Evolutionary conservation across 2,888 invertebrate species (phyloP), one percentile per base, ranked within the genome.

Genomic region (Pantelozetes paolii): DNA sequence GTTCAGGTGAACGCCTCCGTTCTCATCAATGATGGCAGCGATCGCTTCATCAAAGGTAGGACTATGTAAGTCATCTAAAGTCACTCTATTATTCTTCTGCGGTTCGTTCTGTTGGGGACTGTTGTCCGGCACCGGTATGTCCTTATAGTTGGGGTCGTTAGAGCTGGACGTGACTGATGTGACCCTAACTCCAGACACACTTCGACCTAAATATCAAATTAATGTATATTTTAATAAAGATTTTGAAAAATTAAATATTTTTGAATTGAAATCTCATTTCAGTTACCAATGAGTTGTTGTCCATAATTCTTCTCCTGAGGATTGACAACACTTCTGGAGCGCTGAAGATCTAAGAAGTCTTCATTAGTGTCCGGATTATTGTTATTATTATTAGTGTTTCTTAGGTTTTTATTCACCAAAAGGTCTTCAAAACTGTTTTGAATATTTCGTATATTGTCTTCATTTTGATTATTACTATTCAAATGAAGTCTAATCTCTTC

Each of bases 1-100:
- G 8, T 77, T 75, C 64, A 76, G 75, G 42, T 78, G 78, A 57
- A 78, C 76, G 6, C 76, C 77, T 45, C 78, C 78, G 72, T 78
- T 77, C 13, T 77, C 78, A 67, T 77, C 77, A 13, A 78, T 74
- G 11, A 78, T 48, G 1, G 78, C 77, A 13, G 78, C 75, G 20
- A 79, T 77, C 11, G 77, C 77, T 71, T 78, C 78, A 26, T 77
- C 78, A 48, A 69, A 78, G 28, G 74, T 71, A 13, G 77, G 77
- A 20, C 71, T 36, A 18, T 62, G 5, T 13, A 73, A 26, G 11
- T 69, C 48, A 23, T 70, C 54, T 2, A 48, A 50, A 26, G 18
- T 36, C 18, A 32, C 1, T n/a, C 45, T 36, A 18, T 59, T 72
- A 32, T 72, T 42, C 28, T 30, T n/a, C 15, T 73, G 42, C 5